A percentile compares a stretch with the other conserved stretches of the same genome.
These are phyloP conservation scores for Scotopteryx bipunctaria DNA, from an alignment of 2,888 invertebrate species.

Conservation along the genomic window DNA sequence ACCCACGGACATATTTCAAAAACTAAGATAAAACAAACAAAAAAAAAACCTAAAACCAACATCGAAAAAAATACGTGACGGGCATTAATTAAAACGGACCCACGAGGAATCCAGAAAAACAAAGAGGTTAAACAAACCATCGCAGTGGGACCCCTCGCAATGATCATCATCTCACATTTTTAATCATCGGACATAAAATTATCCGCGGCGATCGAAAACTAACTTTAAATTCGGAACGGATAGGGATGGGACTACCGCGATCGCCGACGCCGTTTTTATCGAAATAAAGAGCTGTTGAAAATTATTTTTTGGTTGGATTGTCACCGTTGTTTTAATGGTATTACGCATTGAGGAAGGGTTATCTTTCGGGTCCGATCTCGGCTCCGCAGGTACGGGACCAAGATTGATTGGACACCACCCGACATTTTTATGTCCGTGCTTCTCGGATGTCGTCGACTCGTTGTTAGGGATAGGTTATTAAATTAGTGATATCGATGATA, in stretches of 20 bases:
- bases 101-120: slow-evolving; percentile 81
- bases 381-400: slow-evolving; percentile 68
- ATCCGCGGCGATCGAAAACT: slow-evolving; percentile 52
- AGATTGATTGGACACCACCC: slow-evolving; percentile 77
- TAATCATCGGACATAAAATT: slow-evolving; percentile 75
- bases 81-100: slow-evolving; percentile 84
- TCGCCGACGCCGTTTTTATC: slow-evolving; percentile 39
- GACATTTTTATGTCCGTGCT: slow-evolving; percentile 77
- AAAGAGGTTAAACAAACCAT: slow-evolving; percentile 80
- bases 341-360: slow-evolving; percentile 82
- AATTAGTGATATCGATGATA: slow-evolving; percentile 72
- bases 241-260: slow-evolving; percentile 49
- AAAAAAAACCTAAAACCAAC: slow-evolving; percentile 71
- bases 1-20: slow-evolving; percentile 79
- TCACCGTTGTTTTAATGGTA: slow-evolving; percentile 84
- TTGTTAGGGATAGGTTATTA: slow-evolving; percentile 72
- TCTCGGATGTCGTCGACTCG: slow-evolving; percentile 75
- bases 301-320: slow-evolving; percentile 80
- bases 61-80: slow-evolving; percentile 81
- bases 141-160: slow-evolving; percentile 81
- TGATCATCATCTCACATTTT: slow-evolving; percentile 83
- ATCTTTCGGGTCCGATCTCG: slow-evolving; percentile 76
- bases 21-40: slow-evolving; percentile 66
- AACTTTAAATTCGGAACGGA: slow-evolving; percentile 48
- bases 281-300: slow-evolving; percentile 76